Evolutionary conservation across 1,140 invertebrate species (phyloP), one percentile per base, ranked within the genome.

Genomic region (Drosophila eugracilis): DNA sequence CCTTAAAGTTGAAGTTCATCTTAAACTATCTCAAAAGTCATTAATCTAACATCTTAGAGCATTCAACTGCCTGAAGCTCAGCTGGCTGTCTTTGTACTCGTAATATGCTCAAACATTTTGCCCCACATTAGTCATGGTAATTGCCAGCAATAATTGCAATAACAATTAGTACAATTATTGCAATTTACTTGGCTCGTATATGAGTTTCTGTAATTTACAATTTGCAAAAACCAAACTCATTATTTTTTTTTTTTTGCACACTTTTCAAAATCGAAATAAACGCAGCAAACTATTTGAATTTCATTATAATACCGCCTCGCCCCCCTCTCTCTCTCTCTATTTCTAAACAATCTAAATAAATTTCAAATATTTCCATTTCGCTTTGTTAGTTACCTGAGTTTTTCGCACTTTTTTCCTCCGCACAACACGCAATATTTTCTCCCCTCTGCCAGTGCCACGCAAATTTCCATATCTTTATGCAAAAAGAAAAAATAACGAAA

Each of bases 81-180:
- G 34, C 30, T 34, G n/a, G 36, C 55, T 42, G 41, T 65, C 22
- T 58, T 55, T 37, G n/a, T 45, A 42, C 37, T 41, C 42, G 41
- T 62, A 60, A 66, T 79, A 75, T 81, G 80, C 81, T 77, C 55
- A 77, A 65, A 67, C 72, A 84, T 86, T 85, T 70, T 80, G 67
- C 75, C 75, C 71, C 80, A 70, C 75, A 89, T 88, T 89, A 89
- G 83, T 89, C 83, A 88, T 83, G 84, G 60, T 88, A 88, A 89
- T 88, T 89, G 62, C 71, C 58, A 48, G 53, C 84, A 78, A 83
- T 84, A 84, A 89, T 89, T 89, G 74, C 83, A 69, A 78, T 62
- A 89, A 88, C 83, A 88, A 88, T 88, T 88, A 88, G 84, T 67
- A 76, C 75, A 88, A 88, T 88, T 88, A 88, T 86, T 89, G 78